Percentiles rank a stretch among this genome's conserved stretches.
Evolutionary conservation across 2,113 vertebrate genomes (phyloP).

Genomic region (Cryptotis parvus): DNA sequence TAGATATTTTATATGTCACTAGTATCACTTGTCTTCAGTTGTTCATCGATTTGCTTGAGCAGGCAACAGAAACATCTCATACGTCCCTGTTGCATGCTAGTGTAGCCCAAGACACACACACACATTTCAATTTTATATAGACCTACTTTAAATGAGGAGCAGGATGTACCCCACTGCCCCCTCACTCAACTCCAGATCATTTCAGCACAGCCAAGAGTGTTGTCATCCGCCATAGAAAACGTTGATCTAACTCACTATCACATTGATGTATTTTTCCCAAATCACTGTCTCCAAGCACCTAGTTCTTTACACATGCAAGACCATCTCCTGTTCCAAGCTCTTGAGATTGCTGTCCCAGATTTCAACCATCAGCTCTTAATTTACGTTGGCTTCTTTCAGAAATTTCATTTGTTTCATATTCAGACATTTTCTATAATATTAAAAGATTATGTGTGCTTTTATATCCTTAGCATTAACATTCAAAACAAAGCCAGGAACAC

Average conservation of each 20-base stretch:
- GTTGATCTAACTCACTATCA: too few species aligned
- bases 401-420: background rate
- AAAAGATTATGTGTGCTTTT: background rate
- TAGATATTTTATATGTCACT: too few species aligned
- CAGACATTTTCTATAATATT: background rate
- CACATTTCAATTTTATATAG: too few species aligned
- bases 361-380: background rate
- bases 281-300: background rate
- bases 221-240: too few species aligned
- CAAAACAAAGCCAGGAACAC: background rate
- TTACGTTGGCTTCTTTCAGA: background rate
- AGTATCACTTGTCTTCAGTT: too few species aligned
- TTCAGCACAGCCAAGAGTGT: too few species aligned
- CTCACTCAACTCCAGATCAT: too few species aligned
- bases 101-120: too few species aligned
- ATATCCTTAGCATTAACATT: background rate
- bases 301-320: background rate
- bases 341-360: background rate
- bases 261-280: too few species aligned
- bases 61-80: too few species aligned
- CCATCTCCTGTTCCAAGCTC: background rate
- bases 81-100: too few species aligned
- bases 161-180: background rate
- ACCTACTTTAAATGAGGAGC: background rate
- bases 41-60: too few species aligned